Conservation (phyloP, 2,888 invertebrate genomes). For the Orthonevra nobilis region DNA sequence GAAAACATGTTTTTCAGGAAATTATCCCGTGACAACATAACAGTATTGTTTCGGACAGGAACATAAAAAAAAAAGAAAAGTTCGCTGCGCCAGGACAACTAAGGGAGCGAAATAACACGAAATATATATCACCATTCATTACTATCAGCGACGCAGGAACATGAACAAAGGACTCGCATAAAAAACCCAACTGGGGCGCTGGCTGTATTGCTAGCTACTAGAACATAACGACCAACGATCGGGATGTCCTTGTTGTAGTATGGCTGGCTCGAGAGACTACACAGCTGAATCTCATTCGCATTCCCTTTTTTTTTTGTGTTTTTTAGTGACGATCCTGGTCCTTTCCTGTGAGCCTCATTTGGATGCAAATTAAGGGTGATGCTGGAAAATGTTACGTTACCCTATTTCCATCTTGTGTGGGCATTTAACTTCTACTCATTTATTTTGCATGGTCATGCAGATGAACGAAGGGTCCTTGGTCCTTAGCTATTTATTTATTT, state of each 20-base stretch:
- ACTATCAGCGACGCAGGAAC: conserved; percentile 63
- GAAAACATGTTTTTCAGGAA: conserved; percentile 70
- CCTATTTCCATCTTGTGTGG: conserved; percentile 60
- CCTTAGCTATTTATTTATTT: conserved; percentile 22
- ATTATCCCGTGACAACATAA: conserved; percentile 71
- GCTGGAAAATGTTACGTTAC: conserved; percentile 62
- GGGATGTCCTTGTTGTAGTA: conserved; percentile 57
- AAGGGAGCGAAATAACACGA: conserved; percentile 50
- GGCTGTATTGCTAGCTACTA: conserved; percentile 8
- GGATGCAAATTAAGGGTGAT: conserved; percentile 70
- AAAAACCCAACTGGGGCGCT: conserved; percentile 41
- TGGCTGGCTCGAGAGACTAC: conserved; percentile 31
- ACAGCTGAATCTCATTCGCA: conserved; percentile 43
- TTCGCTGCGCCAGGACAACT: conserved; percentile 40
- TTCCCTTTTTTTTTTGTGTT: conserved; percentile 12
- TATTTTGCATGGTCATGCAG: conserved; percentile 69
- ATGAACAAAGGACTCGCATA: conserved; percentile 66
- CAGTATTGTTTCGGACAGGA: conserved; percentile 70
- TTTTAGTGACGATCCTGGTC: conserved; percentile 27
- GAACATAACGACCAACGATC: no score
- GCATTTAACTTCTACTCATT: conserved; percentile 65
- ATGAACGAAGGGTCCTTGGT: conserved; percentile 54
- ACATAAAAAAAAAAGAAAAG: conserved; percentile 45
- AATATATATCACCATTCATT: conserved; percentile 69
- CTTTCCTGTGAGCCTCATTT: conserved; percentile 51